A percentile compares a stretch with the other conserved stretches of the same genome.
Conservation (phyloP, 2,113 vertebrate species). For the Copsychus sechellarum region DNA sequence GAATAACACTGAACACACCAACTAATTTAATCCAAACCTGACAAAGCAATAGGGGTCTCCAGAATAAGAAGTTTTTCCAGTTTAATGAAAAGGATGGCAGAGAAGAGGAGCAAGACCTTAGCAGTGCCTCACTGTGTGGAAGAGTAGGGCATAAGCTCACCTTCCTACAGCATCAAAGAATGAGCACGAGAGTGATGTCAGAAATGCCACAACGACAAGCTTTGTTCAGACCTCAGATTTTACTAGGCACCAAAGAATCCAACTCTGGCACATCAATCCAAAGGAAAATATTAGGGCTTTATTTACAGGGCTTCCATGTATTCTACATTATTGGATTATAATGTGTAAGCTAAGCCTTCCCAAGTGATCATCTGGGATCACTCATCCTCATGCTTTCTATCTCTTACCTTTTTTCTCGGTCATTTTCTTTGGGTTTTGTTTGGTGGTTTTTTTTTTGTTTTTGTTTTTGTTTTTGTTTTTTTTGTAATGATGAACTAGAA, state of each 20-base stretch:
- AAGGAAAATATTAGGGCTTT: neutral
- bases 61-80: neutral
- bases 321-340: neutral
- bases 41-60: neutral
- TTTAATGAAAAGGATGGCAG: neutral
- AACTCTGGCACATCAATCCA: neutral
- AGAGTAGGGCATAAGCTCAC: neutral
- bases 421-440: no score
- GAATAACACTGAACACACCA: neutral
- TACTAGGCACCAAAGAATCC: neutral
- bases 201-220: neutral
- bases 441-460: no score
- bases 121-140: neutral
- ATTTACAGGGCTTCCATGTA: neutral
- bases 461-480: neutral
- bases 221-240: neutral
- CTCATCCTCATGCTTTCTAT: neutral
- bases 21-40: neutral
- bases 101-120: neutral
- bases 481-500: neutral
- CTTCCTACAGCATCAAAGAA: neutral
- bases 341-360: neutral
- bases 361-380: neutral
- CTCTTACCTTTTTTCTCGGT: neutral
- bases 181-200: neutral